phyloP scores from a whole-genome alignment of 2,113 vertebrate species.

The Clarias magur region DNA sequence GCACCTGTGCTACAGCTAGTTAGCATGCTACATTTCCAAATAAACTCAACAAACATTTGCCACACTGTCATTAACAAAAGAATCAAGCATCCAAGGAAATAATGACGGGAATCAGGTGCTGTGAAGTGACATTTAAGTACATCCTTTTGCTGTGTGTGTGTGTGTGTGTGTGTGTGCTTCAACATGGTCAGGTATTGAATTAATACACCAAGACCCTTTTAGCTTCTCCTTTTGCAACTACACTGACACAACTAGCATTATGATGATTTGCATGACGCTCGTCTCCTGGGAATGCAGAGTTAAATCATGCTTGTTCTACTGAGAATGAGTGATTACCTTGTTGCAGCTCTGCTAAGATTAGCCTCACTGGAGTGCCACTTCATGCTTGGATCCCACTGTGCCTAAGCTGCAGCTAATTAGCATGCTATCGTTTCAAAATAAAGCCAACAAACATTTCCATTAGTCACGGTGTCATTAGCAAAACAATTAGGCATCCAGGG shows the following conservation, averaged over 20 bases:
- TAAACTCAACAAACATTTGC: constrained; percentile 76
- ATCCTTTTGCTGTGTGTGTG: not conserved
- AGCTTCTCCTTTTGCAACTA: not conserved
- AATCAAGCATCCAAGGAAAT: constrained; percentile 74
- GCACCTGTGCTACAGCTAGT: constrained; percentile 75
- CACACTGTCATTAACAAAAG: constrained; percentile 73
- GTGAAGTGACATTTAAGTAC: constrained; percentile 11
- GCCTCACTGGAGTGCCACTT: constrained; percentile 23
- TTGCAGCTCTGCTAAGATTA: not conserved
- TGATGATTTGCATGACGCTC: not conserved
- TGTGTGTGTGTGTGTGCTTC: not conserved
- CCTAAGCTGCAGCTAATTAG: constrained; percentile 77
- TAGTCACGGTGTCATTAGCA: constrained; percentile 75
- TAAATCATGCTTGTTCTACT: not conserved
- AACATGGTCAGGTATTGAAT: not conserved
- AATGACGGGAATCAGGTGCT: constrained; percentile 47
- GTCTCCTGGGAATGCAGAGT: not conserved
- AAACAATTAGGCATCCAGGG: constrained; percentile 77
- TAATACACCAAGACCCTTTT: not conserved
- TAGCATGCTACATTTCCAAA: constrained; percentile 72
- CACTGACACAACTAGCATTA: not conserved
- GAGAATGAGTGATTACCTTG: not conserved
- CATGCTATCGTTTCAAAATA: constrained; percentile 68
- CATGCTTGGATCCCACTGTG: constrained; percentile 56
- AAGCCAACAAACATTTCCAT: constrained; percentile 78